Evolutionary conservation across 2,797 vertebrate species (phyloP), one percentile per base, ranked within the genome.

Genomic region (Enteromius radiatus): DNA sequence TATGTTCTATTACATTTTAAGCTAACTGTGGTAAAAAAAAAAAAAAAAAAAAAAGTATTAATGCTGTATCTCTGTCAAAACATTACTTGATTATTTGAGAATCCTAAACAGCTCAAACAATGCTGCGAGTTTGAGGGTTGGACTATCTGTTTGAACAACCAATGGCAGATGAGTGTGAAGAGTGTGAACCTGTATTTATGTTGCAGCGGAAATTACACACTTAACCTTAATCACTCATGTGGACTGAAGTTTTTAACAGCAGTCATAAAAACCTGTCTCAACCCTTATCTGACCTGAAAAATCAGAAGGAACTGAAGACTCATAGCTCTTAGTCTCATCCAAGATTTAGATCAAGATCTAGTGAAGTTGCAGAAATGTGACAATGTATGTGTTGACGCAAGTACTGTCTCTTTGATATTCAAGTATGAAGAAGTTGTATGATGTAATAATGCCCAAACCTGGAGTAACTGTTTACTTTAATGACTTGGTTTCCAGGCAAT

Each of bases 401-500:
- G n/a, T 64, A 38, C 56, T 61, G 78, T 59, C 71, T 59, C 68
- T 80, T 69, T 47, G 64, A 45, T 49, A 56, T 76, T 41, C 14
- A 61, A 59, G 65, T 69, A 36, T 74, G 33, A 74, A 68, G 78
- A 67, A 80, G 78, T 61, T 71, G 26, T 36, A 36, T 56, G 59
- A 67, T 23, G 59, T 54, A 56, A 78, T 69, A 45, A 65, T 61
- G 63, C 23, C 33, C 68, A 75, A 71, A 33, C 45, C 54, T 63
- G 67, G 41, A 52, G 47, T 31, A 23, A 33, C 38, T 80, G 83
- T 73, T 84, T 84, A 74, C 33, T 41, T 52, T 59, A 56, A 65
- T 56, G 61, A 80, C 59, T 74, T 67, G 17, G 77, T 84, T 80
- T 78, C 83, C 69, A 74, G 61, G 69, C 76, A 59, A 45, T 41